Conservation (phyloP, 2,888 invertebrate species). For the Bursaphelenchus okinawaensis region DNA sequence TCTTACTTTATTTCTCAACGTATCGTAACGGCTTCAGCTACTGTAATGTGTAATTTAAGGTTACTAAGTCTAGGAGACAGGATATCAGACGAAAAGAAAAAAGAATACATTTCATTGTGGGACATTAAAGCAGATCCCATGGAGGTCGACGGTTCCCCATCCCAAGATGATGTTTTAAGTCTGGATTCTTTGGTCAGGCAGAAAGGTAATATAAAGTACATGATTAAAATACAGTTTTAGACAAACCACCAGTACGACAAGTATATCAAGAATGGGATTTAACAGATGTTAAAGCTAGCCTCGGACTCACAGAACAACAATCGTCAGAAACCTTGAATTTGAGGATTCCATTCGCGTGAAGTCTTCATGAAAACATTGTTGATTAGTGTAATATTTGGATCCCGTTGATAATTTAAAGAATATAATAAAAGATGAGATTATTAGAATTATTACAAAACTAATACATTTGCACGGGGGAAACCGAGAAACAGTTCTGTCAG, state of each 20-base stretch:
- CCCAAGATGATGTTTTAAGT: background rate
- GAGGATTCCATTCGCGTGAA: background rate
- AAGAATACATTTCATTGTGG: background rate
- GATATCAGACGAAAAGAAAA: background rate
- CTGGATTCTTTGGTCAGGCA: background rate
- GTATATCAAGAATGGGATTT: background rate
- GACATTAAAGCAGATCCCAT: background rate
- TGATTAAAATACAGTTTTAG: background rate
- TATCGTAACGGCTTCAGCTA: background rate
- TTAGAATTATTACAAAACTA: too few species aligned
- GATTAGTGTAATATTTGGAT: too few species aligned
- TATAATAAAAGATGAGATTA: too few species aligned
- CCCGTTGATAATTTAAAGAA: too few species aligned
- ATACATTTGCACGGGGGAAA: too few species aligned
- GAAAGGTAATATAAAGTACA: background rate
- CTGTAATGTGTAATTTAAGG: background rate
- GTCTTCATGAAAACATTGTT: too few species aligned
- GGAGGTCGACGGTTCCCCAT: background rate
- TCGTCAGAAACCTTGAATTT: background rate
- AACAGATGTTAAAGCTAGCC: background rate
- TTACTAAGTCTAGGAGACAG: background rate
- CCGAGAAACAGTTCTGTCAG: too few species aligned
- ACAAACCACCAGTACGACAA: background rate
- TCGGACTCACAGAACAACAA: constrained; percentile 1
- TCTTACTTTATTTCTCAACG: too few species aligned